phyloP scores from a whole-genome alignment of 2,797 vertebrate genomes.

The Diceros bicornis region DNA sequence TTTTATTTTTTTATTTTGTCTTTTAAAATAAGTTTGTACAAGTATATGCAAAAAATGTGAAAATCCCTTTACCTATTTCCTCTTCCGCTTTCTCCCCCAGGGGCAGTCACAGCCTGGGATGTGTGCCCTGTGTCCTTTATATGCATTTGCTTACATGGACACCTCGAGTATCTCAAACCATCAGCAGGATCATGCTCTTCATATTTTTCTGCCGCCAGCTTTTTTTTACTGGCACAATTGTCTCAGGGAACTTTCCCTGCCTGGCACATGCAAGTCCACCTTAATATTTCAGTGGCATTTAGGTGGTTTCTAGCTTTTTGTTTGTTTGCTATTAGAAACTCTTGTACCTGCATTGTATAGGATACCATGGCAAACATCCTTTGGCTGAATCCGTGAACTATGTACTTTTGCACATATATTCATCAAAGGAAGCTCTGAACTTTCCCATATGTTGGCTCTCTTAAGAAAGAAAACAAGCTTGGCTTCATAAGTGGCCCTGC shows the following conservation, averaged over 20 bases:
- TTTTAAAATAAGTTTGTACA: constrained; percentile 40
- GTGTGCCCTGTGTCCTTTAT: neutral
- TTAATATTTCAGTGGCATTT: neutral
- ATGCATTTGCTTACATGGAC: neutral
- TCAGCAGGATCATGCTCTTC: neutral
- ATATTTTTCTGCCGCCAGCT: neutral
- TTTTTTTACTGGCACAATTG: neutral
- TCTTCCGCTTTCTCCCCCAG: neutral
- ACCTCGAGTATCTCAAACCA: neutral
- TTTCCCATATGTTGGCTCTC: neutral
- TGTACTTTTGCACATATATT: neutral
- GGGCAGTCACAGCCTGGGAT: neutral
- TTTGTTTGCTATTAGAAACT: neutral
- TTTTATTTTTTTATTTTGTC: constrained; percentile 46
- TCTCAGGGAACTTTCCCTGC: neutral
- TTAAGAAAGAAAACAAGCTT: constrained; percentile 42
- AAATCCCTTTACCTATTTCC: neutral
- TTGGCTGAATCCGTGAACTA: neutral
- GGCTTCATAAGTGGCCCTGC: neutral
- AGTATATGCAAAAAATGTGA: neutral
- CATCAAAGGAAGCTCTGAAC: neutral
- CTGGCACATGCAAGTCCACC: no score
- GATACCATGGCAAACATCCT: neutral
- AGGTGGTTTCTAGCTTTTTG: neutral
- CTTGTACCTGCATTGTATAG: neutral